phyloP scores from a whole-genome alignment of 2,888 invertebrate species.

The Aleiodes leptofemur region DNA sequence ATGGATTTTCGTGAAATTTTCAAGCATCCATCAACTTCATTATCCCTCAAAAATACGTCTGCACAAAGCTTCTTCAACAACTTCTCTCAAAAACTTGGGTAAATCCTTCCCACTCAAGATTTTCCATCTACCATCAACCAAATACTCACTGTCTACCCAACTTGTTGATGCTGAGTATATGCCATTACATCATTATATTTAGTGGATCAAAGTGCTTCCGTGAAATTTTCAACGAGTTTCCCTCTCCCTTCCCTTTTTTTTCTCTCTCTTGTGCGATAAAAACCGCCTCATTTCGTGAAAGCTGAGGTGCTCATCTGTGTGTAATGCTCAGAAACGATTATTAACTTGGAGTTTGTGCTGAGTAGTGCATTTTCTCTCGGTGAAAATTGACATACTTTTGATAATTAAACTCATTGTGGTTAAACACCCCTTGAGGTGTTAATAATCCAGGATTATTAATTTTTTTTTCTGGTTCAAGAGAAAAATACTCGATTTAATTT shows the following conservation, averaged over 20 bases:
- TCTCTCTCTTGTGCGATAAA: background rate
- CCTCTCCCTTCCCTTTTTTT: background rate
- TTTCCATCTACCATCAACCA: too few species aligned
- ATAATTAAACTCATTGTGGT: constrained; percentile 2
- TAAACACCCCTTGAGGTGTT: background rate
- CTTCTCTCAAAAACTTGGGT: too few species aligned
- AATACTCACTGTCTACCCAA: constrained; percentile 24
- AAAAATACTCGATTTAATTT: too few species aligned
- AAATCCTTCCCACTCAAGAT: too few species aligned
- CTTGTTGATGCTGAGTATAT: constrained; percentile 55
- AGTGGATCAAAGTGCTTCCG: constrained; percentile 40
- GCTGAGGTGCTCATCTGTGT: background rate
- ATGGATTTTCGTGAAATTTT: too few species aligned
- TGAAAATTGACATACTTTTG: constrained; percentile 1
- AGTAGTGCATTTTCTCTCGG: background rate
- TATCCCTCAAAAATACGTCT: too few species aligned
- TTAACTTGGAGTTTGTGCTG: background rate
- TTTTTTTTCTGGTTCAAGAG: too few species aligned
- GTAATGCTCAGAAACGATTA: constrained; percentile 1
- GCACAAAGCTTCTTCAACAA: too few species aligned
- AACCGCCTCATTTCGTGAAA: background rate
- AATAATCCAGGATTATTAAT: background rate
- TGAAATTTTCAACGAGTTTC: background rate
- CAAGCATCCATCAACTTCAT: too few species aligned
- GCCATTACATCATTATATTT: constrained; percentile 55